Conservation (phyloP, 2,888 invertebrate genomes). For the Syritta pipiens region DNA sequence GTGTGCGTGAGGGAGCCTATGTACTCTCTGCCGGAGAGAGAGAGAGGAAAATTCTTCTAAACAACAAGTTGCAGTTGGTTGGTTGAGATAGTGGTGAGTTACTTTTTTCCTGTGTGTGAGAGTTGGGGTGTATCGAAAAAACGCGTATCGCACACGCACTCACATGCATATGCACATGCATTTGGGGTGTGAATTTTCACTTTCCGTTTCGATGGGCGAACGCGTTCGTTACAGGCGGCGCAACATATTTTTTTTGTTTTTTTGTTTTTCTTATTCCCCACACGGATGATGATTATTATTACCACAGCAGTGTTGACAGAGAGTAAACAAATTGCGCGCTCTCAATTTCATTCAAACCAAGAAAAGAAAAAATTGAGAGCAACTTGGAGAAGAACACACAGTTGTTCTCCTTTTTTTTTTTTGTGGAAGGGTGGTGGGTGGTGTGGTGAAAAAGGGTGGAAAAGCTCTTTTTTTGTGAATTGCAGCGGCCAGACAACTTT, state of each 20-base stretch:
- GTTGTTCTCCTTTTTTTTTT: slow-evolving; percentile 3
- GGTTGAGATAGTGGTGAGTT: slow-evolving; percentile 28
- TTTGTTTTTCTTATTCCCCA: slow-evolving; percentile 32
- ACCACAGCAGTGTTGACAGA: slow-evolving; percentile 39
- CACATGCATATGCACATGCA: slow-evolving; percentile 50
- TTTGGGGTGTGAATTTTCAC: slow-evolving; percentile 76
- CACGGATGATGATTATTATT: background rate
- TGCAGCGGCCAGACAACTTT: slow-evolving; percentile 62
- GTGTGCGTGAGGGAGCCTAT: slow-evolving; percentile 2
- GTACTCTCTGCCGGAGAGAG: background rate
- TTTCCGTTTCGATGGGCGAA: slow-evolving; percentile 75
- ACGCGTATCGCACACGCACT: slow-evolving; percentile 61
- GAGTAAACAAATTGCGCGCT: slow-evolving; percentile 24
- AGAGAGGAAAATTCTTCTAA: slow-evolving; percentile 37
- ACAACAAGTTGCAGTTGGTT: slow-evolving; percentile 68
- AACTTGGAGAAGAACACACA: background rate
- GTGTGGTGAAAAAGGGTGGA: slow-evolving; percentile 45
- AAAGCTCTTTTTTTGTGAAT: slow-evolving; percentile 49
- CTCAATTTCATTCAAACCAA: slow-evolving; percentile 27
- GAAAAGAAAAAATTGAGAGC: background rate
- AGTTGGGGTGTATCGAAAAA: slow-evolving; percentile 30
- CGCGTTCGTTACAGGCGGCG: slow-evolving; percentile 10
- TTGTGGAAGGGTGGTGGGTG: slow-evolving; percentile 38
- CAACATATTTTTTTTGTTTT: slow-evolving; percentile 26
- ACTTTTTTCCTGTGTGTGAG: background rate